Percentiles rank a stretch among this genome's conserved stretches.
Conservation (phyloP, 1,140 invertebrate species). For the Micrasema minimum region DNA sequence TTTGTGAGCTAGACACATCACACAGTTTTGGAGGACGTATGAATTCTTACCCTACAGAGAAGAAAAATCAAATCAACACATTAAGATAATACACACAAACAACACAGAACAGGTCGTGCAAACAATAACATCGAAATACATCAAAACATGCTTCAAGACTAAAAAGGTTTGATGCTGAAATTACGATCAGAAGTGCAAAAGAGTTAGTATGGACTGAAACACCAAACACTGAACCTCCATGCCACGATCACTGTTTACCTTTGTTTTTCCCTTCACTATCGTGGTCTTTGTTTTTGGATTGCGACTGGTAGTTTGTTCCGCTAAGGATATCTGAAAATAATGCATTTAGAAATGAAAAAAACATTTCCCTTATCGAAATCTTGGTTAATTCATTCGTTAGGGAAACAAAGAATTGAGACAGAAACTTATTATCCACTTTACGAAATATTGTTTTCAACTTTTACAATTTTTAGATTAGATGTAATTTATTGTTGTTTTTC, state of each 20-base stretch:
- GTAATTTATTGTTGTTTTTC: too few relatives aligned
- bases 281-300: conserved; percentile 79
- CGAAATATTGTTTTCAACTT: too few relatives aligned
- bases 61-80: too few relatives aligned
- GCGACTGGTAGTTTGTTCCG: conserved; percentile 78
- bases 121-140: conserved; percentile 29
- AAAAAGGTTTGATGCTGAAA: conserved; percentile 7
- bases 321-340: conserved; percentile 84
- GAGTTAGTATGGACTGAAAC: conserved; percentile 23
- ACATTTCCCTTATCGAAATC: too few relatives aligned
- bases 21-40: too few relatives aligned
- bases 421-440: too few relatives aligned
- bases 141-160: conserved; percentile 27
- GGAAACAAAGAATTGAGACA: too few relatives aligned
- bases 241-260: conserved; percentile 69
- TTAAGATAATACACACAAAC: too few relatives aligned
- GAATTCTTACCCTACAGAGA: too few relatives aligned
- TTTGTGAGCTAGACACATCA: too few relatives aligned
- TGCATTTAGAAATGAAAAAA: conserved; percentile 44
- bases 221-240: conserved; percentile 29
- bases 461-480: too few relatives aligned
- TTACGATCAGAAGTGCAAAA: conserved; percentile 10
- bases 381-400: too few relatives aligned
- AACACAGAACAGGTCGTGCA: conserved; percentile 29
- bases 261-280: conserved; percentile 84